A percentile compares a stretch with the other conserved stretches of the same genome.
These are phyloP conservation scores for Himalopsyche kuldschensis DNA, from an alignment of 2,888 invertebrate species.

Conservation along the genomic window DNA sequence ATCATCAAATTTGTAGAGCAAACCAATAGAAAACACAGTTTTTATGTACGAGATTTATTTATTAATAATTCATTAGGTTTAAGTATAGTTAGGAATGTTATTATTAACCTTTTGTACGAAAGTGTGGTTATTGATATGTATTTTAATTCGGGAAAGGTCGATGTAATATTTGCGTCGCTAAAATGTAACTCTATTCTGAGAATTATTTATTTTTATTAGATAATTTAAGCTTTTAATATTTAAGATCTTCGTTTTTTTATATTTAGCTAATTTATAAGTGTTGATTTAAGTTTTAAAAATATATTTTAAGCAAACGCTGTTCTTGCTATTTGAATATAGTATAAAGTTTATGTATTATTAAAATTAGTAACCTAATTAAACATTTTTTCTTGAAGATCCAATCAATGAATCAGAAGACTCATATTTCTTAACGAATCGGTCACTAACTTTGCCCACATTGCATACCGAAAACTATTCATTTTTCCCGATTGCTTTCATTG, in stretches of 20 bases:
- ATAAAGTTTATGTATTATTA: no score
- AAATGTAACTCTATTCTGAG: conserved; percentile 40
- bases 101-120: background rate
- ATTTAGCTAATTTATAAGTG: background rate
- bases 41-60: background rate
- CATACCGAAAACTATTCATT: no score
- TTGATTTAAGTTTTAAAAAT: conserved; percentile 1
- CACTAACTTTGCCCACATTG: no score
- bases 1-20: background rate
- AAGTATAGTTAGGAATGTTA: background rate
- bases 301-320: background rate
- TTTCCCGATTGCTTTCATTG: no score
- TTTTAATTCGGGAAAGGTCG: conserved; percentile 13
- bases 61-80: background rate
- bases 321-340: background rate
- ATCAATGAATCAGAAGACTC: no score
- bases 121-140: background rate
- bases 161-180: conserved; percentile 29
- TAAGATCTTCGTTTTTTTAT: background rate
- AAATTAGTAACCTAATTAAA: no score
- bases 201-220: conserved; percentile 45
- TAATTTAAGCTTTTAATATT: background rate
- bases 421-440: no score
- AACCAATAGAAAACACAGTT: background rate
- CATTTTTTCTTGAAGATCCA: no score